Conservation (phyloP, 2,797 vertebrate genomes). For the Sebastes elongatus region DNA sequence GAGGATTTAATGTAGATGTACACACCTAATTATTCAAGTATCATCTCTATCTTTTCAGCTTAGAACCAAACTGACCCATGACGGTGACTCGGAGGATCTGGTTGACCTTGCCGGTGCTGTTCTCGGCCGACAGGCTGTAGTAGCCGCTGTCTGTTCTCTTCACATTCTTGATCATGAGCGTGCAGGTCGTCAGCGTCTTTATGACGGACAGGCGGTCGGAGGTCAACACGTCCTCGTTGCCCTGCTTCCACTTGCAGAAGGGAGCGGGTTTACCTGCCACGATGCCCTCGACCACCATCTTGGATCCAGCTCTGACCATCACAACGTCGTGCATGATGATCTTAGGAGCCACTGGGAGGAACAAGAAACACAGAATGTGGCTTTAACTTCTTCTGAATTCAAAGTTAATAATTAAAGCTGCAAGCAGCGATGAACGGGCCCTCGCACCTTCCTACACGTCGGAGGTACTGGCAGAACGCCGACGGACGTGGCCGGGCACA, state of each 20-base stretch:
- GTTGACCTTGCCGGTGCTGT: constrained; percentile 88
- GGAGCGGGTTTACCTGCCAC: constrained; percentile 94
- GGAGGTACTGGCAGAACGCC: too few species aligned
- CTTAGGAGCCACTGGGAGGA: constrained; percentile 90
- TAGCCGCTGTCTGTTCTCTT: constrained; percentile 92
- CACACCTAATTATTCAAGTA: neutral
- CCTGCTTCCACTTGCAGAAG: constrained; percentile 91
- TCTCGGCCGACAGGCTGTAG: constrained; percentile 94
- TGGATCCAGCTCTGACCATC: constrained; percentile 93
- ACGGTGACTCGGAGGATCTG: constrained; percentile 92
- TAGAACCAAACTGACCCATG: constrained; percentile 87
- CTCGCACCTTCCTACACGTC: too few species aligned
- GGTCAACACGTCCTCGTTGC: constrained; percentile 88
- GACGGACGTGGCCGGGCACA: too few species aligned
- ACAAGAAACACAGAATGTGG: neutral
- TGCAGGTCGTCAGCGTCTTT: constrained; percentile 87
- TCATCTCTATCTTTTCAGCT: neutral
- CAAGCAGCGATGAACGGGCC: too few species aligned
- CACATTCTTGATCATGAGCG: constrained; percentile 93
- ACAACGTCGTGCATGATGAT: constrained; percentile 93
- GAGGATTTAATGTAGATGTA: neutral
- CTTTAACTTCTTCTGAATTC: neutral
- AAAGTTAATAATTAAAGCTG: neutral
- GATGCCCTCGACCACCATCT: constrained; percentile 93
- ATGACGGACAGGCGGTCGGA: constrained; percentile 92